Evolutionary conservation across 1,140 invertebrate species (phyloP), one percentile per base, ranked within the genome.

Genomic region (Megalopta genalis): DNA sequence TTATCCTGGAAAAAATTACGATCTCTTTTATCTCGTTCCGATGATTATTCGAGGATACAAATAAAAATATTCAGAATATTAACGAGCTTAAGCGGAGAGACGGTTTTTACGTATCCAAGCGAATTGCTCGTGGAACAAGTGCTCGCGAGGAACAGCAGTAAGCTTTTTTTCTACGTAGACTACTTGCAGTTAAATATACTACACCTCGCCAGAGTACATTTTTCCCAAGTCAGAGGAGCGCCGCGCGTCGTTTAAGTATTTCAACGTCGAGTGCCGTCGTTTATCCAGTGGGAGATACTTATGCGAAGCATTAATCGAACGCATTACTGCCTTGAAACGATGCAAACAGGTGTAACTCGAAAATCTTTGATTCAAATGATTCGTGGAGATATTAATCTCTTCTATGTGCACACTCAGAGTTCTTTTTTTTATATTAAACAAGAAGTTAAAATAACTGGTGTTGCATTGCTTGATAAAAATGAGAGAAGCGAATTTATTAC

Each of bases 191-290:
- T 54, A 73, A 79, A 79, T 70, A 74, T 73, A 37, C 69, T 49
- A 27, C 27, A 80, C 42, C 18, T 37, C 42, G 62, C 27, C 63
- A 27, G 12, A 9, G 60, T 59, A 60, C 42, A 54, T 65, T 67
- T 57, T 77, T 64, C 39, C 42, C 68, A 65, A 23, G 66, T 42
- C 16, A 52, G 49, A 7, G 60, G 42, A 62, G 52, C 75, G 37
- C 60, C 64, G 16, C 64, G 16, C 54, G 18, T n/a, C 16, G 32
- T 73, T 82, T 81, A 82, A 85, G 64, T 78, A 81, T 85, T 85
- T 85, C 54, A 63, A 25, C 27, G 27, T 23, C 63, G 67, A 85
- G 62, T 81, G 66, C 72, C 60, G 66, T 64, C 27, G 25, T 49
- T 14, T 37, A 32, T 18, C 73, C 60, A 60, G 37, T 81, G 60